phyloP scores from a whole-genome alignment of 92 coral and sea anemone genomes.

The Metridium senile region DNA sequence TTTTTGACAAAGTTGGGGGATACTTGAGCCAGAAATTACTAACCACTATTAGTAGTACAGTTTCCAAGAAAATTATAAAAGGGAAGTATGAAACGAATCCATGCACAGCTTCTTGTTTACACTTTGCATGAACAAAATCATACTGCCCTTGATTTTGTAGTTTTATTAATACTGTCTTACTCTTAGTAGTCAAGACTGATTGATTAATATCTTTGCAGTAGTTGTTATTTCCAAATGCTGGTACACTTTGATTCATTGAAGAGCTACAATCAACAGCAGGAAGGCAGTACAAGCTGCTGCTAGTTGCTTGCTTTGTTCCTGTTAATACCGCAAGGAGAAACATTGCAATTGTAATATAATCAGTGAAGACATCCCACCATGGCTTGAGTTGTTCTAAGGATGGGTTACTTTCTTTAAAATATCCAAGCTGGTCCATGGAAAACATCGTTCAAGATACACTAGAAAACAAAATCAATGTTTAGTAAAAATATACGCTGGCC shows the following conservation, averaged over 20 bases:
- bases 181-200: neutral
- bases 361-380: constrained; percentile 55
- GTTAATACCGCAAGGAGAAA: constrained; percentile 27
- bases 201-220: neutral
- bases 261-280: constrained; percentile 47
- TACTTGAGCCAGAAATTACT: constrained; percentile 61
- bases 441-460: too few relatives aligned
- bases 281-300: constrained; percentile 35
- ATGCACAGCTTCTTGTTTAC: constrained; percentile 48
- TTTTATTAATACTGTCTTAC: constrained; percentile 4
- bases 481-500: too few relatives aligned
- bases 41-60: constrained; percentile 34
- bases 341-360: constrained; percentile 40
- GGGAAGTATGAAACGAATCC: constrained; percentile 47
- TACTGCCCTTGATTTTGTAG: constrained; percentile 51
- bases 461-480: too few relatives aligned
- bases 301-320: constrained; percentile 41
- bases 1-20: constrained; percentile 35
- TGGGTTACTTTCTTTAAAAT: constrained; percentile 35
- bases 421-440: constrained; percentile 19
- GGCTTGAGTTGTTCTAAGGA: constrained; percentile 42
- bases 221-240: constrained; percentile 5
- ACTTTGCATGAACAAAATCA: constrained; percentile 54
- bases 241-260: neutral
- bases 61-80: constrained; percentile 41